Evolutionary conservation across 1,140 invertebrate genomes (phyloP).

Genomic region (Cephus cinctus): DNA sequence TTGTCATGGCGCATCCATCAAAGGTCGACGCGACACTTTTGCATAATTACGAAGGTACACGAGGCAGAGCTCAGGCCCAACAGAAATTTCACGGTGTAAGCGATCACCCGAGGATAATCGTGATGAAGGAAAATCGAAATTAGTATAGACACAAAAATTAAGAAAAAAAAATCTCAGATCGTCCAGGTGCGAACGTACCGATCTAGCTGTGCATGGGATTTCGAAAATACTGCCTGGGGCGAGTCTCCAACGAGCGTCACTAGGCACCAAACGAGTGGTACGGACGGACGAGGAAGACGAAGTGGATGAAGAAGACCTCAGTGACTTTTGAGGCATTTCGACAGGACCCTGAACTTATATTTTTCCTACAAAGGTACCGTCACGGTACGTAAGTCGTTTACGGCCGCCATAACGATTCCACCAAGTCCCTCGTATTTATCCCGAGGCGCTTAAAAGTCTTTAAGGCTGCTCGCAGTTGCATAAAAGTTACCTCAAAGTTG

Average conservation of each 20-base stretch:
- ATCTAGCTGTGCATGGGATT: too few species aligned
- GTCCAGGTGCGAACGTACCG: too few species aligned
- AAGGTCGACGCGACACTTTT: neutral
- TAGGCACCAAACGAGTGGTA: too few species aligned
- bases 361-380: constrained; percentile 36
- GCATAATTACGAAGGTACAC: neutral
- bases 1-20: constrained; percentile 33
- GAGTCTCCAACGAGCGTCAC: too few species aligned
- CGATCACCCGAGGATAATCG: too few species aligned
- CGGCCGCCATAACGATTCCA: constrained; percentile 23
- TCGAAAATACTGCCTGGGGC: too few species aligned
- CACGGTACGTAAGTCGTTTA: constrained; percentile 41
- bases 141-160: too few species aligned
- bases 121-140: too few species aligned
- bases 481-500: constrained; percentile 18
- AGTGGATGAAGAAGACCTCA: neutral
- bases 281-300: neutral
- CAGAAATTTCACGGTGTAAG: too few species aligned
- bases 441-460: constrained; percentile 16
- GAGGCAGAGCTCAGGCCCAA: too few species aligned
- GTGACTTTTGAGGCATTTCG: neutral
- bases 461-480: constrained; percentile 18
- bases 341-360: constrained; percentile 17
- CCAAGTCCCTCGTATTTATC: constrained; percentile 1
- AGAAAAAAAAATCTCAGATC: too few species aligned